Evolutionary conservation across 30 jellyfish, hydroid and myxozoan genomes (phyloP).

Genomic region (Cassiopea xamachana): DNA sequence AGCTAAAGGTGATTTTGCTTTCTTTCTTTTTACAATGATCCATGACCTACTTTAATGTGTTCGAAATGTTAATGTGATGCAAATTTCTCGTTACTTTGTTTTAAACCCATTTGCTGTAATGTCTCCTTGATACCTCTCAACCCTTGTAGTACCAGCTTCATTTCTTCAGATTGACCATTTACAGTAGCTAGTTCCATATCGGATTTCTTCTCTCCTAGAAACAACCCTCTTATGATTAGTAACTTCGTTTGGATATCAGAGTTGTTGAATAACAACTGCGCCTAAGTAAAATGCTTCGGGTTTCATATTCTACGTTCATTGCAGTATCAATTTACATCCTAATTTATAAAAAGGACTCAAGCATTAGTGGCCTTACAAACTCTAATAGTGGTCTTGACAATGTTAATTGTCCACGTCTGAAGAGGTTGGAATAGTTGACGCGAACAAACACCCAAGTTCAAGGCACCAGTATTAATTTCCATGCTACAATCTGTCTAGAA

Average conservation of each 20-base stretch:
- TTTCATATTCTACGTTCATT: too few relatives aligned
- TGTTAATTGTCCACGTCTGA: too few relatives aligned
- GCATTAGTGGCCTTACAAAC: too few relatives aligned
- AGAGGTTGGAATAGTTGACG: too few relatives aligned
- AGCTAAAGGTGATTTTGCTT: neutral
- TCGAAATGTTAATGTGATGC: neutral
- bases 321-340: too few relatives aligned
- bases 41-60: neutral
- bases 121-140: neutral
- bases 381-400: too few relatives aligned
- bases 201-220: neutral
- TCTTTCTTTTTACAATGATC: too few relatives aligned
- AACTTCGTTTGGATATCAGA: neutral
- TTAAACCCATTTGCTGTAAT: neutral
- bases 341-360: too few relatives aligned
- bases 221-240: neutral
- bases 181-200: neutral
- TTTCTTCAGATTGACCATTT: neutral
- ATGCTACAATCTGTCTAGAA: too few relatives aligned
- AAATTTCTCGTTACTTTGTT: neutral
- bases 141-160: neutral
- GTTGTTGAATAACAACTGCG: neutral
- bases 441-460: too few relatives aligned
- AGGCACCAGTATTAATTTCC: too few relatives aligned
- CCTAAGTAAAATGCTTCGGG: too few relatives aligned